Percentiles rank a stretch among this genome's conserved stretches.
Evolutionary conservation across 2,888 invertebrate genomes (phyloP).

Genomic region (Thymelicus sylvestris): DNA sequence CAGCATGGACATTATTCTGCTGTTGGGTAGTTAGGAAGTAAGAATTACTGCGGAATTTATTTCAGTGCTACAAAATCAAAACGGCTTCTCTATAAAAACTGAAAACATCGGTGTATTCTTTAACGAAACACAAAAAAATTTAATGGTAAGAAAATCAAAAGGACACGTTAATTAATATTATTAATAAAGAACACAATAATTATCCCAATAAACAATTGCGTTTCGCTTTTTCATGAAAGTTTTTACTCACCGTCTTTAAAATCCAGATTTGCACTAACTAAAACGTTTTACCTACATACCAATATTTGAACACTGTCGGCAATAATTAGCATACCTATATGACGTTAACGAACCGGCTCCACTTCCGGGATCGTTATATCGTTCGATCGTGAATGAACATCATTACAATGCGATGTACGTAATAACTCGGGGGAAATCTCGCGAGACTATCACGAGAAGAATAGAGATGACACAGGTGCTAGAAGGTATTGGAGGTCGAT

Average conservation of each 20-base stretch:
- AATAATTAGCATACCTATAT: constrained; percentile 77
- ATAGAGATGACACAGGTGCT: constrained; percentile 22
- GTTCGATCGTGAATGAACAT: constrained; percentile 74
- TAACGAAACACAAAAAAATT: too few species aligned
- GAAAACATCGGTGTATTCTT: too few species aligned
- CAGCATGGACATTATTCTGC: too few species aligned
- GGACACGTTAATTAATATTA: too few species aligned
- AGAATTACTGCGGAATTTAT: too few species aligned
- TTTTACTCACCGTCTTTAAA: constrained; percentile 19
- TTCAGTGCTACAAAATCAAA: too few species aligned
- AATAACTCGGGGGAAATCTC: constrained; percentile 55
- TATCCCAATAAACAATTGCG: too few species aligned
- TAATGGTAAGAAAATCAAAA: too few species aligned
- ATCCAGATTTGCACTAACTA: constrained; percentile 27
- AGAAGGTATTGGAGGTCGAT: constrained; percentile 32
- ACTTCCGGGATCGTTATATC: constrained; percentile 81
- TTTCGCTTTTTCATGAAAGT: background rate
- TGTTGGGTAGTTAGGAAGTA: too few species aligned
- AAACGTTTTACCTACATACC: constrained; percentile 44
- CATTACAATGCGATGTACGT: constrained; percentile 65
- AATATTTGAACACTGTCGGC: constrained; percentile 67
- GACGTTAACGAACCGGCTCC: constrained; percentile 79
- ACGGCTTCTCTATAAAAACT: too few species aligned
- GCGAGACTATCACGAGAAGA: constrained; percentile 39
- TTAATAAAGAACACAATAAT: too few species aligned